These are phyloP conservation scores for Tolypeutes matacus DNA, from an alignment of 2,797 vertebrate genomes.

Conservation along the genomic window DNA sequence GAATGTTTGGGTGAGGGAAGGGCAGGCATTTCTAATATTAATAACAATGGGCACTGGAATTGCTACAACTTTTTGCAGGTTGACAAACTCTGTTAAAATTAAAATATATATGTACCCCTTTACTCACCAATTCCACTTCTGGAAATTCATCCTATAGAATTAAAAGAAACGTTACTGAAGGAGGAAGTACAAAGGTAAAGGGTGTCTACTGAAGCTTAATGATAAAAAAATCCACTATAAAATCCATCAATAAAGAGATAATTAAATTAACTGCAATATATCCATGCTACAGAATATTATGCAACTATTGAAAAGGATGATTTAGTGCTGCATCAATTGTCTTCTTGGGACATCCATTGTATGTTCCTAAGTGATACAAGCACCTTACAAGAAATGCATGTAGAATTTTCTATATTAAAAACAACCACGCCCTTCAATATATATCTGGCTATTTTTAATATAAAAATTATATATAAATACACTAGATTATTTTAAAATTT, in stretches of 20 bases:
- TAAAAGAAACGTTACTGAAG: background rate
- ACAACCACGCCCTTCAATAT: too few species aligned
- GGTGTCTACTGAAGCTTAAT: background rate
- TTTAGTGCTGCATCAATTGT: background rate
- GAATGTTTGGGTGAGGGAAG: rapidly evolving
- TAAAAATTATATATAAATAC: background rate
- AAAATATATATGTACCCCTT: background rate
- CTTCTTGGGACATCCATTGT: background rate
- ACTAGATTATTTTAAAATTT: background rate
- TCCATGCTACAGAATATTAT: background rate
- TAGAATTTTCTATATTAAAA: background rate
- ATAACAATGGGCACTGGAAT: background rate
- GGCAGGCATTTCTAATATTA: background rate
- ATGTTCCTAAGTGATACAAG: background rate
- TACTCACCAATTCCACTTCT: background rate
- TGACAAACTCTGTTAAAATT: background rate
- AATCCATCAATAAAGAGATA: background rate
- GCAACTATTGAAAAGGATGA: background rate
- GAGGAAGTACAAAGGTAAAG: background rate
- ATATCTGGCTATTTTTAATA: background rate
- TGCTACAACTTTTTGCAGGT: background rate
- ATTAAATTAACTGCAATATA: background rate
- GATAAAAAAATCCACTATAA: background rate
- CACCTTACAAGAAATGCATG: background rate
- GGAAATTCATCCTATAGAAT: background rate